A percentile compares a stretch with the other conserved stretches of the same genome.
Evolutionary conservation across 2,113 vertebrate species (phyloP).

Genomic region (Brachypteracias leptosomus): DNA sequence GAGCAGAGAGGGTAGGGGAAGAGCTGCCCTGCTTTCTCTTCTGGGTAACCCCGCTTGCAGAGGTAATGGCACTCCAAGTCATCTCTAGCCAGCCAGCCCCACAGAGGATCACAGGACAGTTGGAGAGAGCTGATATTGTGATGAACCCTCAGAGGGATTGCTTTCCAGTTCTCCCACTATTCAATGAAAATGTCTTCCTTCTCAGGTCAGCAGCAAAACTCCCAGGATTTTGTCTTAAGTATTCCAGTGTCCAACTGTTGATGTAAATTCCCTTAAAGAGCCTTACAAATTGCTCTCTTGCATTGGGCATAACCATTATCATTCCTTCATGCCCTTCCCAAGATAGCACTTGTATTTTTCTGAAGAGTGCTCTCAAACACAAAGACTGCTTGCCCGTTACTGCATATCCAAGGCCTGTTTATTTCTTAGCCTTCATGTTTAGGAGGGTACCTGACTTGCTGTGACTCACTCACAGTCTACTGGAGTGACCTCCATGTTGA

Average conservation of each 20-base stretch:
- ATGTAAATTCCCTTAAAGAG: background rate
- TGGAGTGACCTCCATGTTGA: constrained; percentile 29
- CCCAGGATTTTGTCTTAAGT: background rate
- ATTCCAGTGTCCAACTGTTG: background rate
- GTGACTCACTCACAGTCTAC: background rate
- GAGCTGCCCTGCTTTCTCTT: background rate
- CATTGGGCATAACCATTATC: background rate
- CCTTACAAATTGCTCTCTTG: background rate
- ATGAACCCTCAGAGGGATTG: background rate
- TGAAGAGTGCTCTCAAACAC: background rate
- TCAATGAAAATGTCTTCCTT: background rate
- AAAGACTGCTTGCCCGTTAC: background rate
- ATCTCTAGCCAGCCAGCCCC: background rate
- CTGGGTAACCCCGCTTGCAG: background rate
- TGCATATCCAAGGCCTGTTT: background rate
- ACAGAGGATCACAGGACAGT: background rate
- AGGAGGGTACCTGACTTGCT: constrained; percentile 15
- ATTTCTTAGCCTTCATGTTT: background rate
- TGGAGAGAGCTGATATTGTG: background rate
- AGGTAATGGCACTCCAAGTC: background rate
- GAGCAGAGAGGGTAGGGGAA: background rate
- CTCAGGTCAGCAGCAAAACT: background rate
- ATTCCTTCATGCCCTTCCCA: background rate
- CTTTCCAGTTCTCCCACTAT: background rate
- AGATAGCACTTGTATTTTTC: background rate